Percentiles rank a stretch among this genome's conserved stretches.
These are phyloP conservation scores for Cryptus viduatorius DNA, from an alignment of 2,888 invertebrate genomes.

Conservation along the genomic window DNA sequence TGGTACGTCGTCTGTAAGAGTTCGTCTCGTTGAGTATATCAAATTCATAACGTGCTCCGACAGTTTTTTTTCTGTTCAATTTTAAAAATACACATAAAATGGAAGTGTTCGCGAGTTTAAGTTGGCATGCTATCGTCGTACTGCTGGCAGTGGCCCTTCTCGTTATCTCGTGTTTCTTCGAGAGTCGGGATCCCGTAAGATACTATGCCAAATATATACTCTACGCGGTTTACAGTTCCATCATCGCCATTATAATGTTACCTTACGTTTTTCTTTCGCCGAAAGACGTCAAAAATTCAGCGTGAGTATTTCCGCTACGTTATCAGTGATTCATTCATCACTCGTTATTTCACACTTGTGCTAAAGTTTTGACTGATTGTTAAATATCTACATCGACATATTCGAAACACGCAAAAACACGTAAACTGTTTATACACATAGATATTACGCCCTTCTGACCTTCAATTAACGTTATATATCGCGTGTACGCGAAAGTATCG, in stretches of 20 bases:
- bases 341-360: conserved; percentile 6
- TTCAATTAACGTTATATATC: not conserved
- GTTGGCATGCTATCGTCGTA: conserved; percentile 41
- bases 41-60: not conserved
- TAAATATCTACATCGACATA: not conserved
- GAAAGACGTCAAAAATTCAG: conserved; percentile 65
- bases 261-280: conserved; percentile 65
- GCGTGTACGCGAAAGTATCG: no score
- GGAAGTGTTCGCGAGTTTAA: conserved; percentile 27
- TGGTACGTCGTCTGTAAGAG: not conserved
- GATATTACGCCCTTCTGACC: not conserved
- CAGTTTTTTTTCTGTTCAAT: not conserved
- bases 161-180: conserved; percentile 67
- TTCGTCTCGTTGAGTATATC: not conserved
- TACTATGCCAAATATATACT: conserved; percentile 66
- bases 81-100: conserved; percentile 21
- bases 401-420: not conserved
- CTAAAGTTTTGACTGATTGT: not conserved
- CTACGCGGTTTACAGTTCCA: conserved; percentile 66
- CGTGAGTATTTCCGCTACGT: conserved; percentile 43
- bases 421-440: not conserved
- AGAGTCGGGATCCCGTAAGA: conserved; percentile 67
- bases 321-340: not conserved
- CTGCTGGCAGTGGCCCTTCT: conserved; percentile 48
- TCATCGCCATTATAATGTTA: conserved; percentile 57